Conservation (phyloP, 2,888 invertebrate species). For the Erynnis tages region DNA sequence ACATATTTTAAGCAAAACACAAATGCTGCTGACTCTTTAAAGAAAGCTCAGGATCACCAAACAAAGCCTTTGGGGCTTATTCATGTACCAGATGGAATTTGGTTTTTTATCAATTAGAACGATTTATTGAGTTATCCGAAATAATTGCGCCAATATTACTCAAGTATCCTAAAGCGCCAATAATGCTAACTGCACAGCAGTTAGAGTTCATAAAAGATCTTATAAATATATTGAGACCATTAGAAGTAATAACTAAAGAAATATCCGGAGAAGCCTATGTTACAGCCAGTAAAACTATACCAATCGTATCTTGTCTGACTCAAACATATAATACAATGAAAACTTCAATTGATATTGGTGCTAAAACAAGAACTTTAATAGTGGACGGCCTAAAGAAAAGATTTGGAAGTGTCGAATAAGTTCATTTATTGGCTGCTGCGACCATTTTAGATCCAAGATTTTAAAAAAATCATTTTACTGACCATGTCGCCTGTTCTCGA, state of each 20-base stretch:
- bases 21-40: conserved; percentile 38
- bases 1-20: conserved; percentile 27
- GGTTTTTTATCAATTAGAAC: conserved; percentile 37
- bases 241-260: conserved; percentile 29
- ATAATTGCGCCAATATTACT: conserved; percentile 39
- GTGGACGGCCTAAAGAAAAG: conserved; percentile 33
- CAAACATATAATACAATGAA: conserved; percentile 40
- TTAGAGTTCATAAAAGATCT: conserved; percentile 37
- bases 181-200: conserved; percentile 39
- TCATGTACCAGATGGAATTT: conserved; percentile 40
- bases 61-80: conserved; percentile 35
- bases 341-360: conserved; percentile 36
- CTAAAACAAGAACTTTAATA: conserved; percentile 33
- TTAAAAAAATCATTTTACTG: conserved; percentile 37
- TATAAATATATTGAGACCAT: conserved; percentile 26
- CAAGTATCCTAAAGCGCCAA: conserved; percentile 39
- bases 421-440: conserved; percentile 37
- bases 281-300: conserved; percentile 42
- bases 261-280: conserved; percentile 40
- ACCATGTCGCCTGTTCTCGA: conserved; percentile 13
- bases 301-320: conserved; percentile 38
- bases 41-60: conserved; percentile 35
- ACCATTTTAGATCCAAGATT: conserved; percentile 40
- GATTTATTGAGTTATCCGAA: conserved; percentile 38
- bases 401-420: conserved; percentile 35